Base-by-base conservation (phyloP, 2,888 invertebrate species). In the Agonopterix subpropinquella region DNA sequence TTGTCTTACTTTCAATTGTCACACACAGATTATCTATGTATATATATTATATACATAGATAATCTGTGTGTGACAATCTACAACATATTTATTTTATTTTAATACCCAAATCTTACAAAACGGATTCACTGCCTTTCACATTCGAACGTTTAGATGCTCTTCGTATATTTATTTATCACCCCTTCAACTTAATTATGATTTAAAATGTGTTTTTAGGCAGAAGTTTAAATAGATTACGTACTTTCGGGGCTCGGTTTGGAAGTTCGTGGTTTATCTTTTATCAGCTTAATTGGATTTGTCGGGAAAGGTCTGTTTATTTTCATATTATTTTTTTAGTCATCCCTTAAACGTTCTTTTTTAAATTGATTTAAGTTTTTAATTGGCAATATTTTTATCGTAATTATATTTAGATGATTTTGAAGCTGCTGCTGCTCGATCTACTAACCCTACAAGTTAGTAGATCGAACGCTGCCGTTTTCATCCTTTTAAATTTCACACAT, bases 181-280 rank as follows among this genome's bases (percentile, higher is more conserved):
- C 28, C 28, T 39, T 39, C n/a, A 39, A 39, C 39, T 39, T n/a
- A n/a, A 39, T n/a, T 39, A 39, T 9, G n/a, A 39, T 9, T 4
- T 47, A 42, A 43, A 39, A 43, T 44, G 43, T 47, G 41, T 43
- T 44, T 48, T 44, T 44, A 39, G 41, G 44, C 35, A 13, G 11
- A 44, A 48, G 44, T 44, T 48, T 37, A 44, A 48, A 39, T 9
- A 47, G 41, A 47, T 41, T 47, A 47, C 9, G 13, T 10, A 11
- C 11, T 35, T 44, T 39, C 11, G 13, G 41, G 11, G 39, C 28
- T 35, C 15, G 13, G 5, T 66, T 59, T 55, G 56, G 57, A 62
- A 66, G 65, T 68, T 65, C 68, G 69, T 72, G 70, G 64, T 65
- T 68, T 71, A 74, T 73, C 72, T 73, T 65, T 67, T 67, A 73